These are phyloP conservation scores for Dinomys branickii DNA, from an alignment of 2,113 vertebrate species.

Conservation along the genomic window DNA sequence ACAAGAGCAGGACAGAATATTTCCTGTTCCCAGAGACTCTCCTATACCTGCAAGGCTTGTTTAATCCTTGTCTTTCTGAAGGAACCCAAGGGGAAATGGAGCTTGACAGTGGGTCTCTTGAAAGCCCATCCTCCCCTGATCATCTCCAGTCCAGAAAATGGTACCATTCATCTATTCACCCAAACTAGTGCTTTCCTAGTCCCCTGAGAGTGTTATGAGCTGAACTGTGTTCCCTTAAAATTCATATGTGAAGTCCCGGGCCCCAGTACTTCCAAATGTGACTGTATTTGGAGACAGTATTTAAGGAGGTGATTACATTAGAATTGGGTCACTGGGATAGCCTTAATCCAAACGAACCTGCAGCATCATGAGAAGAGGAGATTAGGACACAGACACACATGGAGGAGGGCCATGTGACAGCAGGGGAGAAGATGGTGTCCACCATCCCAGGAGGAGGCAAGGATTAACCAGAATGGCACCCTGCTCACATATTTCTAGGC, in stretches of 20 bases:
- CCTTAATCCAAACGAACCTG: not conserved
- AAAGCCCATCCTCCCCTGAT: not conserved
- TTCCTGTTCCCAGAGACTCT: not conserved
- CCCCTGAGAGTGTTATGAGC: not conserved
- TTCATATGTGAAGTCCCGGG: not conserved
- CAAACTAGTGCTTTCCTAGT: not conserved
- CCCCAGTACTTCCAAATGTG: not conserved
- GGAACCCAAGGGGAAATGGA: not conserved
- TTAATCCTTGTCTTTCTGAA: not conserved
- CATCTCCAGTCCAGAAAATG: not conserved
- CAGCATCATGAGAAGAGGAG: not conserved
- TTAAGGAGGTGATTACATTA: not conserved
- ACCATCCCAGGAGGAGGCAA: not conserved
- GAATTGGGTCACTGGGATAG: not conserved
- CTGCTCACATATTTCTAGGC: not conserved
- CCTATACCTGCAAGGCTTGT: rapidly evolving
- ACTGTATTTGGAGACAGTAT: not conserved
- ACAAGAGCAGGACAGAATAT: too few relatives aligned
- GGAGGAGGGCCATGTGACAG: not conserved
- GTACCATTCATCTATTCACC: not conserved
- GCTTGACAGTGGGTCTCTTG: not conserved
- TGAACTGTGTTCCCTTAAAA: not conserved
- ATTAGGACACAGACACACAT: not conserved
- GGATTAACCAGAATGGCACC: not conserved
- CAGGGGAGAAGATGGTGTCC: not conserved